Conservation (phyloP, 2,113 vertebrate genomes). For the Propithecus coquereli region DNA sequence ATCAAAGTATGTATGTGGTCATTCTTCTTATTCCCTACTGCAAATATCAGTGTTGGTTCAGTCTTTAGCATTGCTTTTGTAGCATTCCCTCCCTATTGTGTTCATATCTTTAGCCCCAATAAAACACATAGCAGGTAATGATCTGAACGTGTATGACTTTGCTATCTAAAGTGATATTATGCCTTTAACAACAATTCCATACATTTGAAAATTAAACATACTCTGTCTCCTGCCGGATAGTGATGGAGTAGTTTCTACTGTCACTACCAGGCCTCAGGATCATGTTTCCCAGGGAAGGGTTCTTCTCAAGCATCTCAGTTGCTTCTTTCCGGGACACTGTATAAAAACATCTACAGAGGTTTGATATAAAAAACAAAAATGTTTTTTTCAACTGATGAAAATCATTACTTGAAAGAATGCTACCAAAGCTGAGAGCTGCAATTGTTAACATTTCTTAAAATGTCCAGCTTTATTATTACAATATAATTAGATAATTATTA, state of each 20-base stretch:
- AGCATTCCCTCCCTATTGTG: background rate
- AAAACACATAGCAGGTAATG: background rate
- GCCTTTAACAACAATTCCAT: background rate
- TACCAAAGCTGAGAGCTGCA: background rate
- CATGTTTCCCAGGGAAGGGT: slow-evolving; percentile 76
- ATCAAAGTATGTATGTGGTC: background rate
- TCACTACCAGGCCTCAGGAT: slow-evolving; percentile 80
- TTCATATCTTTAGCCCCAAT: background rate
- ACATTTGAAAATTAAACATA: slow-evolving; percentile 59
- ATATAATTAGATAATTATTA: background rate
- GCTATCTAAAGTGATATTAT: background rate
- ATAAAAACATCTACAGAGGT: slow-evolving; percentile 79
- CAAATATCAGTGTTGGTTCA: background rate
- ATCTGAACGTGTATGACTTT: background rate
- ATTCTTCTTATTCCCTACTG: background rate
- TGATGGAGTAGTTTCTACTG: slow-evolving; percentile 77
- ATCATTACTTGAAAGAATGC: slow-evolving; percentile 14
- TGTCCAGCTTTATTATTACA: background rate
- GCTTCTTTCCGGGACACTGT: slow-evolving; percentile 78
- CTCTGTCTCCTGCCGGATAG: slow-evolving; percentile 60
- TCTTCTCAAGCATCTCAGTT: slow-evolving; percentile 75
- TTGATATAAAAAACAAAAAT: background rate
- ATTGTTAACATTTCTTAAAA: slow-evolving; percentile 18
- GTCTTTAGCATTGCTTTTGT: background rate
- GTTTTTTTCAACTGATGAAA: background rate